Base-by-base conservation (phyloP, 2,113 vertebrate species). In the Cephalophus harveyi region DNA sequence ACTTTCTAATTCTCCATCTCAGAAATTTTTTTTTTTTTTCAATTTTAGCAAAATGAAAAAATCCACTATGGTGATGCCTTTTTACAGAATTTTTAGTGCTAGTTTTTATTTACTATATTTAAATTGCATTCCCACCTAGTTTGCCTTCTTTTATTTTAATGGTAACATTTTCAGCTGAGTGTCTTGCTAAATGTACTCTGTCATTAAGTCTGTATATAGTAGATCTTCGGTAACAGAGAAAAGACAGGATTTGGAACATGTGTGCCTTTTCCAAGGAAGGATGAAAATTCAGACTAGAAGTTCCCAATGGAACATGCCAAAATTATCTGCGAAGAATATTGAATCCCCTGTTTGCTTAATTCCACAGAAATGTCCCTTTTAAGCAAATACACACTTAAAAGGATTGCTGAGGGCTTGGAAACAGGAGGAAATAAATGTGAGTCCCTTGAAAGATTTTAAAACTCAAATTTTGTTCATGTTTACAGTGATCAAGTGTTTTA, bases 181-280 rank as follows among this genome's bases (percentile, higher is more conserved):
- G 17, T 48, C 85, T 82, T 95, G 50, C 28, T 93, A 17, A 62
- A 54, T 86, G 5, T 27, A 46, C 40, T 30, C 59, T 71, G 12
- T 46, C 4, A 52, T 52, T 92, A 76, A 60, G 82, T 94, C 40
- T 57, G 8, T 79, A 7, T 40, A 6, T 60, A 50, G 3, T 3
- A 46, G 14, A 85, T 50, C 28, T 91, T 94, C 28, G 79, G 28
- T 86, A 33, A 30, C 21, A 94, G 36, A 93, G 36, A 60, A 96
- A 91, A 95, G 67, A 59, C 28, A 97, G 30, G 50, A 95, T 87
- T 98, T 98, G 64, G 50, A 98, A 98, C 92, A 98, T 95, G 33
- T 98, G 95, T 71, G 43, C 94, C 78, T 98, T 94, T 98, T 98
- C 97, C 97, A 96, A 97, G 97, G 94, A 98, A 98, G 94, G 95